Base-by-base conservation (phyloP, 1,140 invertebrate genomes). In the Mycetomoellerius zeteki region DNA sequence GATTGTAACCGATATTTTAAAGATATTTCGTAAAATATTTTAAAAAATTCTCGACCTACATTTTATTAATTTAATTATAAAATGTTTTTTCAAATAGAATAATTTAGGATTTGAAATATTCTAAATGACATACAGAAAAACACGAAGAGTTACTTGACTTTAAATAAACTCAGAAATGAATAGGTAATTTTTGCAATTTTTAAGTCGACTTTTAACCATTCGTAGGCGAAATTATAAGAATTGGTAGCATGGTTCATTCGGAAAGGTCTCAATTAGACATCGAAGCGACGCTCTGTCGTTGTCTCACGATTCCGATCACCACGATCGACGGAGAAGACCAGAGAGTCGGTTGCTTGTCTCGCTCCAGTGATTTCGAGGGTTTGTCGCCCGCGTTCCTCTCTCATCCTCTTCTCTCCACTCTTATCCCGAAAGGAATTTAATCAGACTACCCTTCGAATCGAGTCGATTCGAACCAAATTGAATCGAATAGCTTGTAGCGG, bases 381-480 rank as follows among this genome's bases (percentile, higher is more conserved):
- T 90, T 76, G 62, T 85, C 73, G 86, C 65, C 64, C 69, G 33
- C 60, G 19, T 75, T 37, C 58, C 78, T 75, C 58, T 24, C 52
- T 72, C 72, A 43, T 43, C 37, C 37, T 43, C 37, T 43, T 43
- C 37, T 43, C 33, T 14, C 21, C 58, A 47, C 62, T 86, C 88
- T 89, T 86, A 81, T 72, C 43, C 88, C 60, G 30, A 67, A 81
- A 90, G 86, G 69, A 90, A 90, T 90, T 90, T 90, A 90, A 90
- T 90, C 89, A 90, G 88, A 80, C 88, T 86, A 85, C 85, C 89
- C 88, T 90, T 90, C 86, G 89, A 88, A 87, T 84, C 67, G 86
- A 84, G 21, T 71, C 84, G 65, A 43, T 43, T 85, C 80, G 64
- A 77, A 72, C 65, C 75, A 64, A 87, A 90, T 90, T 88, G 89